These are phyloP conservation scores for Rousettus leschenaultii DNA, from an alignment of 2,113 vertebrate genomes.

Conservation along the genomic window DNA sequence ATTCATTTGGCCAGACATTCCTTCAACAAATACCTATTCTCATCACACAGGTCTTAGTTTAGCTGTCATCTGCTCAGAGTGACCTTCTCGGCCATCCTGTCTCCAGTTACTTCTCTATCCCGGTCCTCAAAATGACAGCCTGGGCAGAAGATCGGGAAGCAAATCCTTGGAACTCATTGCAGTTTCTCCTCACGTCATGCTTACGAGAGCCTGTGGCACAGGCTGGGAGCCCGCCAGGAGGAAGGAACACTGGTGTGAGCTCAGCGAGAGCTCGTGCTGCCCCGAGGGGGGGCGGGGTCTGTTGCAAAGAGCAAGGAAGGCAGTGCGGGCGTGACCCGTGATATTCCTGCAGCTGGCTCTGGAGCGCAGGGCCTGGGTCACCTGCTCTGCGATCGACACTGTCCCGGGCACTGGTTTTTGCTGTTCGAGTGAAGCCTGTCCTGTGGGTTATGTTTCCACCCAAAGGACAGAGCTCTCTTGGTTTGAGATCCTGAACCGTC, in stretches of 20 bases:
- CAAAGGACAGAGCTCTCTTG: conserved; percentile 17
- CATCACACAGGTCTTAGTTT: neutral
- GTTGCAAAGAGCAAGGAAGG: neutral
- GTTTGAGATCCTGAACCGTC: neutral
- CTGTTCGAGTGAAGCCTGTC: neutral
- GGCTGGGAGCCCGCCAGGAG: neutral
- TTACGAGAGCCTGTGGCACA: neutral
- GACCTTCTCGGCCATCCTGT: neutral
- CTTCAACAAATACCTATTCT: neutral
- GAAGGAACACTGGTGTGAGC: neutral
- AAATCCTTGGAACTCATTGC: neutral
- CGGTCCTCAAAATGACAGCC: neutral
- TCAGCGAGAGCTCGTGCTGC: fast-evolving
- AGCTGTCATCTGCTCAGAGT: no score
- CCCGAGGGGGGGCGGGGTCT: fast-evolving
- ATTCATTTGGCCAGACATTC: neutral
- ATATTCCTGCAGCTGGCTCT: neutral
- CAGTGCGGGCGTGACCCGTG: neutral
- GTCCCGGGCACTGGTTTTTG: neutral
- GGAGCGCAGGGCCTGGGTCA: neutral
- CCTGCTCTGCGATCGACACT: neutral
- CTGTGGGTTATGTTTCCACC: neutral
- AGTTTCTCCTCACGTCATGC: neutral
- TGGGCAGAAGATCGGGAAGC: neutral
- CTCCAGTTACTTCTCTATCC: neutral